Conservation (phyloP, 2,797 vertebrate genomes). For the Darevskia nairensis region DNA sequence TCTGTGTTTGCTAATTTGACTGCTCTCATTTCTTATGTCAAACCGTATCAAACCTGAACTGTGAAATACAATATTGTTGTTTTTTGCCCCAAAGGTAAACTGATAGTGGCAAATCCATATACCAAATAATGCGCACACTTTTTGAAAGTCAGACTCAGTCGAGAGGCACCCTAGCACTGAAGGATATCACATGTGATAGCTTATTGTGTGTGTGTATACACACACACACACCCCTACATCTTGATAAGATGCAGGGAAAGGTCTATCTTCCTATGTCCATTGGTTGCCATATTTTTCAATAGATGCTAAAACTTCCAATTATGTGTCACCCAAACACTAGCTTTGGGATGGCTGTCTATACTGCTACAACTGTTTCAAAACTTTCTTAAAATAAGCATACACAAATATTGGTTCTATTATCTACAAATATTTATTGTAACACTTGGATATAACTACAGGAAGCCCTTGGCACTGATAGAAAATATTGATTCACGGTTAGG, state of each 20-base stretch:
- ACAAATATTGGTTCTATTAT: slow-evolving; percentile 81
- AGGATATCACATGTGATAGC: neutral
- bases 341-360: neutral
- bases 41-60: slow-evolving; percentile 14
- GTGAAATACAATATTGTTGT: neutral
- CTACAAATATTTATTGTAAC: slow-evolving; percentile 89
- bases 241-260: neutral
- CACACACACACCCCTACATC: neutral
- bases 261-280: neutral
- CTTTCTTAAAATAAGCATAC: slow-evolving; percentile 79
- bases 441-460: slow-evolving; percentile 88
- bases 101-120: slow-evolving; percentile 63
- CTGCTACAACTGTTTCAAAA: slow-evolving; percentile 54
- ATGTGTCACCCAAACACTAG: neutral
- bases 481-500: slow-evolving; percentile 96
- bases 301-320: neutral
- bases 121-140: neutral
- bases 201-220: no score
- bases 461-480: slow-evolving; percentile 94
- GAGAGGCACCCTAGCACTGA: neutral
- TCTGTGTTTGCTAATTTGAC: neutral
- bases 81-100: neutral
- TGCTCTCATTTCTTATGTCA: neutral
- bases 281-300: neutral
- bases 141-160: neutral